Base-by-base conservation (phyloP, 2,888 invertebrate genomes). In the Cantharis lateralis region DNA sequence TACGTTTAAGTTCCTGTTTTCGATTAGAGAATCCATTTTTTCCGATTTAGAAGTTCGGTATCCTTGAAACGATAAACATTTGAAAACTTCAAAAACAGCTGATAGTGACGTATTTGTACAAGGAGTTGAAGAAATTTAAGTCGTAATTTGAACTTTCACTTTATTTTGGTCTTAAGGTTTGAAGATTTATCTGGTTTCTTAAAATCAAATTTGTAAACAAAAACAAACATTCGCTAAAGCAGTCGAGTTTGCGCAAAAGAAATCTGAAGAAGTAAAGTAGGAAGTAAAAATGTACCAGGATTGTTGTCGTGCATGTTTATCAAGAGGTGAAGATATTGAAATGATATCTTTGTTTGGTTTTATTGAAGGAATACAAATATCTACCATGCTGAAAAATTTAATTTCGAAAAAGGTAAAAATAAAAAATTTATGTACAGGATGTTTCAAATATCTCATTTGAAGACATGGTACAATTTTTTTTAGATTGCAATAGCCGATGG, bases 1-100 rank as follows among this genome's bases (percentile, higher is more conserved):
- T 62, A 82, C 79, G 79, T 81, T 80, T 28, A 82, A 64, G 61
- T 80, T 32, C 73, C 81, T 77, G 48, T 82, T 81, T 77, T 81
- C 61, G 7, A 69, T 68, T 64, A 80, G 69, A 4, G 68, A 79
- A 68, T 81, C 81, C 81, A 82, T 82, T 61, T 48, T 32, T 74
- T 62, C n/a, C 2, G 10, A n/a, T n/a, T 48, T n/a, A 0, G 7
- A 48, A 9, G n/a, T 48, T 48, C n/a, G n/a, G n/a, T n/a, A 9
- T 7, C n/a, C 48, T 48, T 48, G 7, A n/a, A 48, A n/a, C 2
- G 1, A 48, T 48, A 5, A 48, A n/a, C 7, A n/a, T 48, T 48
- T 48, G n/a, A 48, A 48, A 48, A 48, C 48, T 48, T 48, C 48
- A 24, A 66, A 20, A 66, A 4, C 64, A 66, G 64, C 64, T 66